Evolutionary conservation across 2,888 invertebrate species (phyloP).

Genomic region (Oscheius sp.): DNA sequence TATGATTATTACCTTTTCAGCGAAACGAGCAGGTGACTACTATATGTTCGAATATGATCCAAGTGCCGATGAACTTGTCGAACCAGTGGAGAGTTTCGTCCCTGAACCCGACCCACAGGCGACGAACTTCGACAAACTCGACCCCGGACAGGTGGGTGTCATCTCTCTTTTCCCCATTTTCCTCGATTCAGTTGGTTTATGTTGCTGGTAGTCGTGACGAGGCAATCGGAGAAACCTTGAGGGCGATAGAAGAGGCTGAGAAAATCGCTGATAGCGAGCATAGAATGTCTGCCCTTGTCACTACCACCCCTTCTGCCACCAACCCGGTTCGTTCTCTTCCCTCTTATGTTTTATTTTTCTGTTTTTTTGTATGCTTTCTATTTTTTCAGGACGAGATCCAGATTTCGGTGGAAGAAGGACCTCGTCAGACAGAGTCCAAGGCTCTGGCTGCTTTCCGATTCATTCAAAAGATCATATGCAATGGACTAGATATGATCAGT

Average conservation of each 20-base stretch:
- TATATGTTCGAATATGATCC: slow-evolving; percentile 93
- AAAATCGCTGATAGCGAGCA: slow-evolving; percentile 53
- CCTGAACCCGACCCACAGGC: slow-evolving; percentile 66
- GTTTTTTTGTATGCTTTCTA: background rate
- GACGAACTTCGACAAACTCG: slow-evolving; percentile 60
- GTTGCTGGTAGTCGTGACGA: slow-evolving; percentile 63
- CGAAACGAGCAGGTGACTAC: slow-evolving; percentile 96
- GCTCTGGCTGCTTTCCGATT: slow-evolving; percentile 39
- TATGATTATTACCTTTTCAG: slow-evolving; percentile 75
- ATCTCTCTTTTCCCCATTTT: too few relatives aligned
- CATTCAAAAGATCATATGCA: slow-evolving; percentile 41
- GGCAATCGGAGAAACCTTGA: slow-evolving; percentile 60
- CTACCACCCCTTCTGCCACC: background rate
- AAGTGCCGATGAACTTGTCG: slow-evolving; percentile 58
- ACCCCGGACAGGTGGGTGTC: slow-evolving; percentile 62
- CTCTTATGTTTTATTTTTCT: background rate
- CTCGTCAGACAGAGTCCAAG: slow-evolving; percentile 34
- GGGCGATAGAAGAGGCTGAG: slow-evolving; percentile 63
- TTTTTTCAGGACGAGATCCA: background rate
- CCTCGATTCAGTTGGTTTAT: slow-evolving; percentile 53
- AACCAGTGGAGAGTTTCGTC: slow-evolving; percentile 63
- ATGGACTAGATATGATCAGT: slow-evolving; percentile 42
- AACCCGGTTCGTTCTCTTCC: slow-evolving; percentile 6
- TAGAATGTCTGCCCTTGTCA: slow-evolving; percentile 48
- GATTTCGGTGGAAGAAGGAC: background rate